Conservation (phyloP, 2,888 invertebrate species). For the Platynereis dumerilii region DNA sequence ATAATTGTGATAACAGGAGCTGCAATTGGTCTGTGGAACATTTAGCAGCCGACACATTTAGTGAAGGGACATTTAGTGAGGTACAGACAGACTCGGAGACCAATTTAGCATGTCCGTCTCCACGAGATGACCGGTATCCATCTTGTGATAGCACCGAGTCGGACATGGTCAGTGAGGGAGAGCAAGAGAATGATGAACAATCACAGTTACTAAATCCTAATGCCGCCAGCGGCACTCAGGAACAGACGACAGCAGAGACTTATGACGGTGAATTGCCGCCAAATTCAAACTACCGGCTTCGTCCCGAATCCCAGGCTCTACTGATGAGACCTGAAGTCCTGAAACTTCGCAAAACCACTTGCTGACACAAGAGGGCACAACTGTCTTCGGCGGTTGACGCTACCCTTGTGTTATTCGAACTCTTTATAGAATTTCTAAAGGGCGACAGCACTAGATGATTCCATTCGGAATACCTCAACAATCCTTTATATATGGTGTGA, state of each 20-base stretch:
- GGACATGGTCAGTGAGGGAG: constrained; percentile 18
- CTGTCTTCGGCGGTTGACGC: too few relatives aligned
- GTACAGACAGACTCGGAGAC: constrained; percentile 16
- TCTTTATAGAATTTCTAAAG: too few relatives aligned
- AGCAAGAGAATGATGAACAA: constrained; percentile 16
- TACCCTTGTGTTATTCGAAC: too few relatives aligned
- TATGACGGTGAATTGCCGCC: not conserved
- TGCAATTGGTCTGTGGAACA: not conserved
- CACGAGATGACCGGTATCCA: constrained; percentile 13
- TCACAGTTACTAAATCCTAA: not conserved
- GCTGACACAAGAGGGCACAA: constrained; percentile 15
- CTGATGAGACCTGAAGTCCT: constrained; percentile 28
- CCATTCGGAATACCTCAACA: too few relatives aligned
- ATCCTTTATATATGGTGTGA: too few relatives aligned
- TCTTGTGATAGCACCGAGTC: constrained; percentile 28
- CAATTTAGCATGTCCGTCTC: constrained; percentile 10
- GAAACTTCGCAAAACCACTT: constrained; percentile 25
- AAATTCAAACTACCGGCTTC: constrained; percentile 17
- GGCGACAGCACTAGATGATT: too few relatives aligned
- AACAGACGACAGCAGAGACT: not conserved
- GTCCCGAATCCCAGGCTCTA: constrained; percentile 25
- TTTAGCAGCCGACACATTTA: not conserved
- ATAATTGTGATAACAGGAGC: too few relatives aligned
- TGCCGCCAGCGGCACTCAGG: constrained; percentile 7
- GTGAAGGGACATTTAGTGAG: constrained; percentile 9